phyloP scores from a whole-genome alignment of 2,888 invertebrate genomes.

The Bombyx huttoni region DNA sequence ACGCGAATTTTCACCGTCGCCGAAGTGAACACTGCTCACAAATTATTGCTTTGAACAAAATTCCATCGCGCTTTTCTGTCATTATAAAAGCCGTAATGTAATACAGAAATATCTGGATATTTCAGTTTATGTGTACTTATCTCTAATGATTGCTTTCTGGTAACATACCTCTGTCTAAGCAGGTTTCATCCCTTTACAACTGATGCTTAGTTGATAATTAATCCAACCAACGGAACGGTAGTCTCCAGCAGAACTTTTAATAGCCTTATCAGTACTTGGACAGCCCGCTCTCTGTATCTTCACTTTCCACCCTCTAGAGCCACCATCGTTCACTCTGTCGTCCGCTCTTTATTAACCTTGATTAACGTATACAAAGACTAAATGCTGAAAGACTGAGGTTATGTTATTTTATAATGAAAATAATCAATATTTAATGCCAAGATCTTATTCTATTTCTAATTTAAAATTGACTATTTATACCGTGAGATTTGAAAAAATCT shows the following conservation, averaged over 20 bases:
- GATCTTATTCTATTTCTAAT: no score
- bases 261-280: slow-evolving; percentile 62
- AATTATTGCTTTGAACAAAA: slow-evolving; percentile 67
- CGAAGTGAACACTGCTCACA: slow-evolving; percentile 69
- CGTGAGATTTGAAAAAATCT: no score
- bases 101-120: not conserved
- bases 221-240: slow-evolving; percentile 35
- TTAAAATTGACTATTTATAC: no score
- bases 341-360: slow-evolving; percentile 37
- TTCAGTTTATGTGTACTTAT: not conserved
- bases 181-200: not conserved
- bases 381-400: slow-evolving; percentile 4
- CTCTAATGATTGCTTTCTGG: no score
- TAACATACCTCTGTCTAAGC: not conserved
- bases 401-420: not conserved
- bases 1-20: slow-evolving; percentile 66
- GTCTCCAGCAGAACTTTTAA: slow-evolving; percentile 64
- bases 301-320: slow-evolving; percentile 27
- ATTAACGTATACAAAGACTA: slow-evolving; percentile 40
- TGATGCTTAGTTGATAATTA: slow-evolving; percentile 12
- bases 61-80: slow-evolving; percentile 50
- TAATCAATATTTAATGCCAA: no score
- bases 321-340: slow-evolving; percentile 15
- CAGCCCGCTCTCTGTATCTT: slow-evolving; percentile 46
- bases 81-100: slow-evolving; percentile 16